Base-by-base conservation (phyloP, 2,113 vertebrate genomes). In the Mola mola region DNA sequence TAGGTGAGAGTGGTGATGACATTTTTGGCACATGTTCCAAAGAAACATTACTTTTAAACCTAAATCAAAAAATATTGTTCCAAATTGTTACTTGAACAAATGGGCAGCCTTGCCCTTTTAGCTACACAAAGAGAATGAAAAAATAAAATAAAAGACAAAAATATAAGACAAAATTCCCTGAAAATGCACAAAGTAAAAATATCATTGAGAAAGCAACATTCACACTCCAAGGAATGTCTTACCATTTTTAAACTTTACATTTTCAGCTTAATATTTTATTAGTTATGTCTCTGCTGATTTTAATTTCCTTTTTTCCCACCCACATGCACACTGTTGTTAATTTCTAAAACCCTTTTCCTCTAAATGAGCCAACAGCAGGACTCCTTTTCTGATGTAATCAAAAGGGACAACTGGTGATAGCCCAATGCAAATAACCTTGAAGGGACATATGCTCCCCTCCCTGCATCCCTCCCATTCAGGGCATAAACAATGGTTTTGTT, bases 351-450 rank as follows among this genome's bases (percentile, higher is more conserved):
- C 62, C 65, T 53, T 58, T 38, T 51, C 49, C 43, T 53, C 51
- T 72, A 85, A 79, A 87, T 55, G 81, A 79, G 58, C 43, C 33
- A 74, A 78, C 86, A 84, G 84, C 79, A 75, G 87, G 86, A 84
- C 52, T 60, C 58, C 74, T 73, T 68, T 53, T 83, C 78, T 80
- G 85, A 87, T 77, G 36, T 89, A 84, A 92, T 91, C 77, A 82
- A 79, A 89, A 72, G 68, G 71, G 89, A 90, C 86, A 76, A 82
- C 85, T 72, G 48, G 46, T 75, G 72, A 77, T 82, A 16, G 64
- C 28, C 55, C 68, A 84, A 88, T 91, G 89, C 82, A 90, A 88
- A 90, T 89, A 82, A 66, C 75, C 61, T 31, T 21, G 62, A 66
- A 42, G 16, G 49, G 85, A 64, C 88, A 87, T 88, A 90, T 87